Conservation (phyloP, 2,888 invertebrate species). For the Harpagoxenus sublaevis region DNA sequence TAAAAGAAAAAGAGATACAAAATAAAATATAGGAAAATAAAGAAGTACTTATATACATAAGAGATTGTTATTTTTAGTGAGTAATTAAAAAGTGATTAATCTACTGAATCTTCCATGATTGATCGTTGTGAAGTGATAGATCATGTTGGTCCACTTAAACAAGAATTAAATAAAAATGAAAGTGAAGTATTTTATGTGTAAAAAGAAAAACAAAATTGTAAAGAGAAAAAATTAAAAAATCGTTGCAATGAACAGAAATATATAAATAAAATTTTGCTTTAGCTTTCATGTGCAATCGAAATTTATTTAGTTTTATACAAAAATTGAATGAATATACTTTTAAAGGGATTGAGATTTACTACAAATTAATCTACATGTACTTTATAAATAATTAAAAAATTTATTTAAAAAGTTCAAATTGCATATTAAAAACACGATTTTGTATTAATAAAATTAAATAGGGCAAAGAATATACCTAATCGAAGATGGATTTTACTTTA, state of each 20-base stretch:
- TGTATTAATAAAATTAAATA: background rate
- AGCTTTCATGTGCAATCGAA: background rate
- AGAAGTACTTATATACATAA: background rate
- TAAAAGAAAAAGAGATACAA: background rate
- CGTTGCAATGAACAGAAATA: background rate
- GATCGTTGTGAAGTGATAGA: background rate
- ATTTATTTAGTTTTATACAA: background rate
- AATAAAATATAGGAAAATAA: background rate
- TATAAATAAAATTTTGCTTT: background rate
- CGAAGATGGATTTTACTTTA: background rate
- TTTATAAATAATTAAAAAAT: background rate
- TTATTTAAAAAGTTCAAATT: background rate
- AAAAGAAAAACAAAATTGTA: background rate
- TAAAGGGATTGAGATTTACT: background rate
- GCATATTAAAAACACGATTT: background rate
- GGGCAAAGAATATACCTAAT: background rate
- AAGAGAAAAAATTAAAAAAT: background rate
- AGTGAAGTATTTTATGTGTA: background rate
- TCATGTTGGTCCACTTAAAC: background rate
- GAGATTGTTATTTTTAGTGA: constrained; percentile 6
- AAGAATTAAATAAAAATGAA: constrained; percentile 32
- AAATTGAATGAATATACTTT: background rate
- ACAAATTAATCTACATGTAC: background rate
- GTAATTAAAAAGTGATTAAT: constrained; percentile 4
- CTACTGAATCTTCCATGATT: background rate